Base-by-base conservation (phyloP, 2,113 vertebrate species). In the Stegastes partitus region DNA sequence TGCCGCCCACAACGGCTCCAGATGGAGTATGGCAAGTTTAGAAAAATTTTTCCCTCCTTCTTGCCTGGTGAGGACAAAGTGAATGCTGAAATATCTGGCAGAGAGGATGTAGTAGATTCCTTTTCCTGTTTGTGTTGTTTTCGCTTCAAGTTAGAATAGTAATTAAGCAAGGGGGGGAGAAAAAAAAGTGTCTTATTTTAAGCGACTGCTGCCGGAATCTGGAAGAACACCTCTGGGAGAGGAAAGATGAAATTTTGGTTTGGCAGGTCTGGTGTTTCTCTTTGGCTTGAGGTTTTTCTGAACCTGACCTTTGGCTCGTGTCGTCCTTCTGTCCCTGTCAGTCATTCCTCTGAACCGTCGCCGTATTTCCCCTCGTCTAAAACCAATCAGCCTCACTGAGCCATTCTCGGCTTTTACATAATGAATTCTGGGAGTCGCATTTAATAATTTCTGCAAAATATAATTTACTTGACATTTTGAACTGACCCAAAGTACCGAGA, bases 391-490 rank as follows among this genome's bases (percentile, higher is more conserved):
- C 9, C 53, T 66, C 23, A 23, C 47, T 34, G 23, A 61, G 11
- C 59, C 72, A 50, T 42, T 56, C 58, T 9, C 28, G 58, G 37
- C 53, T 79, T 79, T 83, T 66, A 50, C 37, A 49, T 69, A 76
- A 85, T 79, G 28, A 63, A 79, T 69, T 75, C 44, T 50, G 34
- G 10, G 28, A 72, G 63, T 62, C 11, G 0, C 22, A 26, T 64
- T 81, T 71, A 82, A 22, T 79, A 16, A 79, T 74, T 28, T 45
- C 39, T 74, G 56, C 42, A 31, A 37, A 70, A 74, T 66, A 25
- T 65, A 66, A 64, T 81, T 63, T 49, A 51, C 59, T 73, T 78
- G 70, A 88, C 69, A 57, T 85, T 85, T 58, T 57, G n/a, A 74
- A 70, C 58, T 37, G 73, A 81, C 54, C 34, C 67, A 34, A 25